Percentiles rank a stretch among this genome's conserved stretches.
phyloP scores from a whole-genome alignment of 2,113 vertebrate genomes.

The Panurus biarmicus region DNA sequence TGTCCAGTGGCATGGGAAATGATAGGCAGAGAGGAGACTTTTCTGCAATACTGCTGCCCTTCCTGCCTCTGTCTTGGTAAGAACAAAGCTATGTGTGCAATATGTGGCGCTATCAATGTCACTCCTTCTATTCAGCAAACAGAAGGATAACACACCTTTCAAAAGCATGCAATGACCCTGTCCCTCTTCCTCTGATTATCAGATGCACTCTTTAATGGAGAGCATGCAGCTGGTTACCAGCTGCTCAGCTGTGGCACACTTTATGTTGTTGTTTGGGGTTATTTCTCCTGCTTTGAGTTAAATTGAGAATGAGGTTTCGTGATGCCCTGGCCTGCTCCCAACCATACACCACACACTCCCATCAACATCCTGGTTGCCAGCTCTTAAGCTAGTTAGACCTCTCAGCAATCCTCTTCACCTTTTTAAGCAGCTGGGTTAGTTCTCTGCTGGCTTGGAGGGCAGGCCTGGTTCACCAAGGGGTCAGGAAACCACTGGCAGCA shows the following conservation, averaged over 20 bases:
- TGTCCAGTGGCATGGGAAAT: not conserved
- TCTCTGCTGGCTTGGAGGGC: not conserved
- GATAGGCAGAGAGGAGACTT: not conserved
- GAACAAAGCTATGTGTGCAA: not conserved
- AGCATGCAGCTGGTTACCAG: not conserved
- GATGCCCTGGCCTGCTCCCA: not conserved
- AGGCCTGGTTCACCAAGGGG: not conserved
- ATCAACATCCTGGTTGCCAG: not conserved
- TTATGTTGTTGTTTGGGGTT: not conserved
- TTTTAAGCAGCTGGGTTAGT: not conserved
- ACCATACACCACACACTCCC: not conserved
- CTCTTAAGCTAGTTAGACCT: not conserved
- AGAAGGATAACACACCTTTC: not conserved
- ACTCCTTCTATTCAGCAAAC: not conserved
- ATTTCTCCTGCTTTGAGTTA: not conserved
- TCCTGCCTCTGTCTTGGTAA: not conserved
- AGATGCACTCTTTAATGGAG: not conserved
- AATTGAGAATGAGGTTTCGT: not conserved
- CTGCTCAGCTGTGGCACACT: not conserved
- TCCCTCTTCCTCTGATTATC: not conserved
- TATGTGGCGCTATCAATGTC: fast-evolving
- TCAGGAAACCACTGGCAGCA: not conserved
- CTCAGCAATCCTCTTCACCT: not conserved
- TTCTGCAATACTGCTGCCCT: not conserved
- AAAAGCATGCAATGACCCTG: not conserved